Conservation (phyloP, 2,113 vertebrate genomes). For the Cryptomyrus ogoouensis region DNA sequence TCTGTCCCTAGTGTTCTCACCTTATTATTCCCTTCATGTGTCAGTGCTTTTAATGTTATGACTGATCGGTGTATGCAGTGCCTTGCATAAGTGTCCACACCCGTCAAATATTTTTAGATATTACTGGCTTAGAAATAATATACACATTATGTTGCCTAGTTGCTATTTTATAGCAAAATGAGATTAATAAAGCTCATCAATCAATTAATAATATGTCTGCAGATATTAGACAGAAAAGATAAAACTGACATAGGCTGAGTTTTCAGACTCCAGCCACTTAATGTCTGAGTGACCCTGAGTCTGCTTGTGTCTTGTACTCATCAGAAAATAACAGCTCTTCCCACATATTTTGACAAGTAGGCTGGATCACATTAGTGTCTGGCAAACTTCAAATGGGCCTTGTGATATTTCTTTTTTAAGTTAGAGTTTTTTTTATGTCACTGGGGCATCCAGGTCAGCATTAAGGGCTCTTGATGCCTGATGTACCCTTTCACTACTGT, state of each 20-base stretch:
- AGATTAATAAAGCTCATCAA: neutral
- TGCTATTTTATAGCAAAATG: neutral
- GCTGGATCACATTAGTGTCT: neutral
- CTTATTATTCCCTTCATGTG: neutral
- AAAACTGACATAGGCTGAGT: neutral
- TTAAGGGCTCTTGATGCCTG: neutral
- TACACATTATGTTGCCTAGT: neutral
- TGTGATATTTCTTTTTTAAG: neutral
- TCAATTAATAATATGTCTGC: neutral
- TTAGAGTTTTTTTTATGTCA: neutral
- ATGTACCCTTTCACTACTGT: neutral
- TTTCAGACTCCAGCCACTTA: neutral
- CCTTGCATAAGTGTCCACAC: neutral
- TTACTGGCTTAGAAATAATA: neutral
- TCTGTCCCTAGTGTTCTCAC: neutral
- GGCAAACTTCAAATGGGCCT: neutral
- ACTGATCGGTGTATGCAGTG: neutral
- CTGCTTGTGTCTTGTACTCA: neutral
- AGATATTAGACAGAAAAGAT: neutral
- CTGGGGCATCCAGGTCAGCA: neutral
- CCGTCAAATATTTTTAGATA: neutral
- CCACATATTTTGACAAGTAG: neutral
- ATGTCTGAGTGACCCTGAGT: neutral
- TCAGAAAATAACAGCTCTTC: neutral
- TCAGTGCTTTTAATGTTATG: neutral